Base-by-base conservation (phyloP, 2,113 vertebrate genomes). In the Lepisosteus oculatus region DNA sequence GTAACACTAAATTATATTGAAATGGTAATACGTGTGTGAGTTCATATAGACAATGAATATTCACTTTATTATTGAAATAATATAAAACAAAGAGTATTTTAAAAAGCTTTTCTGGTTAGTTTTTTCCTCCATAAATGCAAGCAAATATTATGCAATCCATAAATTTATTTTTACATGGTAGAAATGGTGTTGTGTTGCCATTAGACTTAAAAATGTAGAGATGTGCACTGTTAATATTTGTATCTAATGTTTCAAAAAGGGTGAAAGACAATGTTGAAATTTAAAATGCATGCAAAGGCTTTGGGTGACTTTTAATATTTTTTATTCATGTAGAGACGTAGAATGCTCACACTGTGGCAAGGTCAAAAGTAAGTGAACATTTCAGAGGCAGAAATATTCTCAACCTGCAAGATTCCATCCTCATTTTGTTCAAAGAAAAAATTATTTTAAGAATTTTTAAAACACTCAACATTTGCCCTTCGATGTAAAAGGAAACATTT, bases 361-460 rank as follows among this genome's bases (percentile, higher is more conserved):
- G 85, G 67, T 73, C 69, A 80, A 89, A 85, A 83, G 88, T 86
- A 76, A 79, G 85, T 80, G 83, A 93, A 95, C 86, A 93, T 65
- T 84, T 88, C 71, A 80, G 78, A 84, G 74, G 80, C 84, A 83
- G 89, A 88, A 84, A 74, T 83, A 80, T 83, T 90, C 93, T 96
- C 92, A 93, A 86, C 93, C 93, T 91, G 92, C 85, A 85, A 95
- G 93, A 90, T 84, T 85, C 67, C 75, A 85, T 83, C 88, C 84
- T 87, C 77, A 69, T 75, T 80, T 8, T 68, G 17, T 80, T 78
- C 76, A 72, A 85, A 88, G 77, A 70, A 75, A 70, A 86, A 76
- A 86, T 71, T 72, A 84, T 77, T 81, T 82, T 79, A 66, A 74
- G 75, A 72, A 71, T 78, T 81, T 72, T 77, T 75, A 80, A 84